These are phyloP conservation scores for Campoletis sonorensis DNA, from an alignment of 1,140 invertebrate species.

Conservation along the genomic window DNA sequence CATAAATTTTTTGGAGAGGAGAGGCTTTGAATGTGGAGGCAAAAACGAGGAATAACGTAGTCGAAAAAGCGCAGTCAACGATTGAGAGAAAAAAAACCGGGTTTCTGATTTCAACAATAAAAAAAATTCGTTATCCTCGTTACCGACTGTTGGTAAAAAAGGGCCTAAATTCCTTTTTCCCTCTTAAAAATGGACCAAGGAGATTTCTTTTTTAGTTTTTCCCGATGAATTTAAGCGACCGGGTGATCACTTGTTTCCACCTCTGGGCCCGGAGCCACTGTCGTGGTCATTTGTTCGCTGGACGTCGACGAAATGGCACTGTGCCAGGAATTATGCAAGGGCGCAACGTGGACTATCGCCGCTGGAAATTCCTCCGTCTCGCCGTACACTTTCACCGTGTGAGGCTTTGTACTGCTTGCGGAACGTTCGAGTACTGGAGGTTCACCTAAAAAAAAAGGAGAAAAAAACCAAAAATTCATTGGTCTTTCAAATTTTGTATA, in stretches of 20 bases:
- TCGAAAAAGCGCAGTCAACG: too few relatives aligned
- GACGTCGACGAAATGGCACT: constrained; percentile 39
- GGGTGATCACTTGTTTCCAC: constrained; percentile 57
- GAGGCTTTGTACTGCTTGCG: constrained; percentile 67
- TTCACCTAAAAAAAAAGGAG: constrained; percentile 64
- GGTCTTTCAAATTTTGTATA: too few relatives aligned
- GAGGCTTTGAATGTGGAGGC: background rate
- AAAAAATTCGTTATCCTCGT: too few relatives aligned
- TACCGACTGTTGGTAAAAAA: too few relatives aligned
- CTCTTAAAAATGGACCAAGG: too few relatives aligned
- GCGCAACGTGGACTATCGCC: constrained; percentile 54
- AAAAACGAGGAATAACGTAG: too few relatives aligned
- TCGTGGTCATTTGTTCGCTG: constrained; percentile 46
- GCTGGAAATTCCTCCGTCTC: constrained; percentile 61
- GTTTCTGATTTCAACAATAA: too few relatives aligned
- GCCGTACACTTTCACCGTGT: constrained; percentile 64
- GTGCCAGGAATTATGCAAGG: constrained; percentile 44
- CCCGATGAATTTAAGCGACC: constrained; percentile 51
- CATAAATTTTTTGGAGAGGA: background rate
- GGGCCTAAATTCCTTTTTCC: too few relatives aligned
- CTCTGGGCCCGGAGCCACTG: constrained; percentile 41
- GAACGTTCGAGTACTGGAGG: constrained; percentile 66
- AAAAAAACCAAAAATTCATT: too few relatives aligned
- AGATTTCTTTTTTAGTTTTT: too few relatives aligned
- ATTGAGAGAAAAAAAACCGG: too few relatives aligned